These are phyloP conservation scores for Rhizoglyphus robini DNA, from an alignment of 1,140 invertebrate species.

Conservation along the genomic window DNA sequence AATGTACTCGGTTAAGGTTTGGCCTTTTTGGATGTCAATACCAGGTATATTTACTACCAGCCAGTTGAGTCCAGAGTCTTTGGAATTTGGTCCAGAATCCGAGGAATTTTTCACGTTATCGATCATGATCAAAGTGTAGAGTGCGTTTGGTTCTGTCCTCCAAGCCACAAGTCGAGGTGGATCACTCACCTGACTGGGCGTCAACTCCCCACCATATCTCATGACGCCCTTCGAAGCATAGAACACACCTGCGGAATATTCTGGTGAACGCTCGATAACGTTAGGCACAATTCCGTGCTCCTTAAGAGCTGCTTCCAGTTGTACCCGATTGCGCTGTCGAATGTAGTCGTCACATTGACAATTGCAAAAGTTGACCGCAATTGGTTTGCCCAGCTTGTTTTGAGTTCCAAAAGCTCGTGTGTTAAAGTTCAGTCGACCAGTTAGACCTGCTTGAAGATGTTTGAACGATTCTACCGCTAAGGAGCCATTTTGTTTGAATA, in stretches of 20 bases:
- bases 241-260: not conserved
- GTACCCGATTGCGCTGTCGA: not conserved
- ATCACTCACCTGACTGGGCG: not conserved
- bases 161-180: not conserved
- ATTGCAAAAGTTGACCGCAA: constrained; percentile 77
- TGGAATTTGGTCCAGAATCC: constrained; percentile 27
- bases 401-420: constrained; percentile 65
- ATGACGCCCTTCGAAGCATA: not conserved
- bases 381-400: constrained; percentile 59
- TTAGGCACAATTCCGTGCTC: not conserved
- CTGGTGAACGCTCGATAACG: constrained; percentile 3
- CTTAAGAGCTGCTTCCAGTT: not conserved
- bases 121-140: constrained; percentile 62
- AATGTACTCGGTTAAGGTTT: constrained; percentile 30
- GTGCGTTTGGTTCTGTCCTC: not conserved
- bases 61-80: constrained; percentile 49
- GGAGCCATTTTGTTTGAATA: not conserved
- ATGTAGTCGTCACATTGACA: constrained; percentile 42
- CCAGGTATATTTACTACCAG: constrained; percentile 34
- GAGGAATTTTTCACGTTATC: constrained; percentile 36
- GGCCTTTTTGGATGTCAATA: constrained; percentile 28
- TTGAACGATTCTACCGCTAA: constrained; percentile 22
- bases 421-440: constrained; percentile 46
- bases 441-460: constrained; percentile 37
- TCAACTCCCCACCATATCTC: constrained; percentile 4